phyloP scores from a whole-genome alignment of 2,888 invertebrate genomes.

The Andrena flavipes region DNA sequence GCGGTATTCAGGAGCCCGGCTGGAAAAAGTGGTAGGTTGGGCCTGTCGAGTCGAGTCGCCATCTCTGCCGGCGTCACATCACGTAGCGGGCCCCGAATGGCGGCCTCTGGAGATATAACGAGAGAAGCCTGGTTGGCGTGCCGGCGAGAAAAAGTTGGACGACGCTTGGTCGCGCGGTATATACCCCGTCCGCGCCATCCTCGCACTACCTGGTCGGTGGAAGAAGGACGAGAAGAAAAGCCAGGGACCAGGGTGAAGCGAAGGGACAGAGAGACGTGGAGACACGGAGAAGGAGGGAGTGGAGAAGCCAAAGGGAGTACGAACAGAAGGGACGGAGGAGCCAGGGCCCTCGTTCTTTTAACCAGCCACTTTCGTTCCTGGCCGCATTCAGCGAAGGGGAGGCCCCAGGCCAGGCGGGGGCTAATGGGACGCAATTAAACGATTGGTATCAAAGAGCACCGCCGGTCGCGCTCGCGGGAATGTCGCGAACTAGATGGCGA shows the following conservation, averaged over 20 bases:
- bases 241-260: constrained; percentile 33
- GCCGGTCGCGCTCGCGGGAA: constrained; percentile 83
- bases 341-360: constrained; percentile 60
- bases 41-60: constrained; percentile 71
- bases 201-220: constrained; percentile 51
- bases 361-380: constrained; percentile 73
- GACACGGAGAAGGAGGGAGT: constrained; percentile 52
- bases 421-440: constrained; percentile 85
- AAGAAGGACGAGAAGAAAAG: constrained; percentile 65
- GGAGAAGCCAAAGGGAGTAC: constrained; percentile 46
- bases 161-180: constrained; percentile 71
- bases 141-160: constrained; percentile 84
- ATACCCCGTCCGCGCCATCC: constrained; percentile 67
- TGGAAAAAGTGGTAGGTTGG: constrained; percentile 80
- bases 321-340: constrained; percentile 49
- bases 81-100: constrained; percentile 73
- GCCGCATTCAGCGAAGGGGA: constrained; percentile 71
- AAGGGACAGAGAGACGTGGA: constrained; percentile 54
- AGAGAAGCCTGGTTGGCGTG: constrained; percentile 68
- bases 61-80: constrained; percentile 75
- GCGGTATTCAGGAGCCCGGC: constrained; percentile 71
- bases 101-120: constrained; percentile 72
- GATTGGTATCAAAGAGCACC: constrained; percentile 84
- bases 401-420: constrained; percentile 76
- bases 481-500: constrained; percentile 82